Evolutionary conservation across 2,113 vertebrate species (phyloP), one percentile per base, ranked within the genome.

Genomic region (Colistium nudipinnis): DNA sequence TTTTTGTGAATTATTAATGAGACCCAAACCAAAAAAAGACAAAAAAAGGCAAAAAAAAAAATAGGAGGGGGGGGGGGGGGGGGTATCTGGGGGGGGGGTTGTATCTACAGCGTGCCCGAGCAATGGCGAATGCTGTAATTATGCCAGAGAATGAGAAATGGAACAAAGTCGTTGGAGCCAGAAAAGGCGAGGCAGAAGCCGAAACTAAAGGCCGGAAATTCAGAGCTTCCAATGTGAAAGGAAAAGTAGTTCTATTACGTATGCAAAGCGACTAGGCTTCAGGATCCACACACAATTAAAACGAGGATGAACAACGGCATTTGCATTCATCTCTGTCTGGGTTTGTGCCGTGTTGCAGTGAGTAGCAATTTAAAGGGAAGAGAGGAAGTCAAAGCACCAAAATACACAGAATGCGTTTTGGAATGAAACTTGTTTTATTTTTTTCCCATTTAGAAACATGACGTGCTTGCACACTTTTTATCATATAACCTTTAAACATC

Each of bases 1-100:
- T 81, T 62, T 86, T 77, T 81, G 85, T 90, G 85, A 90, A 90
- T 90, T 88, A 88, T 88, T 88, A 89, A 90, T 89, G 76, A 86
- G 84, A 65, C 72, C 52, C 72, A 70, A 76, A 80, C 78, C 68
- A n/a, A 69, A 78, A 83, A 82, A 82, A 72, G 43, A 82, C 55
- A 70, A 60, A 82, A 61, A 53, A 64, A 60, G 35, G 38, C n/a
- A n/a, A n/a, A n/a, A n/a, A n/a, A n/a, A n/a, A n/a, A n/a, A n/a
- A n/a, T n/a, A 19, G 44, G 44, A 7, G 7, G 0, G 24, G 49
- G 57, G 43, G 28, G n/a, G 7, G 48, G 47, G 36, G 41, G 53
- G 14, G 62, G 36, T 61, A 71, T 79, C 72, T 73, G n/a, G n/a
- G n/a, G n/a, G n/a, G n/a, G n/a, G n/a, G n/a, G n/a, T n/a, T n/a